Evolutionary conservation across 2,113 vertebrate species (phyloP).

Genomic region (Montifringilla adamsi): DNA sequence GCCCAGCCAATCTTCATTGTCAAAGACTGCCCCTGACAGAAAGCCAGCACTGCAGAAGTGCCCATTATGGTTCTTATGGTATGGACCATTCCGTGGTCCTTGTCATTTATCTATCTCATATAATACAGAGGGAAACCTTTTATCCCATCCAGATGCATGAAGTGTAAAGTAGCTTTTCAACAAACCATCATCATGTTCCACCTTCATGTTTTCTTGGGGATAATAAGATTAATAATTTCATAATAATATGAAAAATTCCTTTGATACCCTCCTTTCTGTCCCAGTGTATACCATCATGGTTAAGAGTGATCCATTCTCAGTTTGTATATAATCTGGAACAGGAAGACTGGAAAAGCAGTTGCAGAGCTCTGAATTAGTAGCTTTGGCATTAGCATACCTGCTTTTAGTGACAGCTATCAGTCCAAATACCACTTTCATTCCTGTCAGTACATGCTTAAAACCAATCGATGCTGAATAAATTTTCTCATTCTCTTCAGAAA

Average conservation of each 20-base stretch:
- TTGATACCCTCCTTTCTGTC: not conserved
- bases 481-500: not conserved
- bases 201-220: not conserved
- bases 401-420: not conserved
- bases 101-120: not conserved
- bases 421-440: not conserved
- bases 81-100: too few relatives aligned
- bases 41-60: not conserved
- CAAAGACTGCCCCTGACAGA: not conserved
- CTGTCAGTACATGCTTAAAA: not conserved
- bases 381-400: not conserved
- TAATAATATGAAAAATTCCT: not conserved
- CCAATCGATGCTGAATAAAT: not conserved
- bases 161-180: not conserved
- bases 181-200: fast-evolving
- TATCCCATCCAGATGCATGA: not conserved
- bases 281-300: not conserved
- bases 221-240: not conserved
- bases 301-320: not conserved
- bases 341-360: not conserved
- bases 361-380: not conserved
- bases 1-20: not conserved
- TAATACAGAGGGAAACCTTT: not conserved
- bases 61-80: not conserved
- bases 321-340: not conserved